Conservation (phyloP, 2,113 vertebrate species). For the Anser brachyrhynchus region DNA sequence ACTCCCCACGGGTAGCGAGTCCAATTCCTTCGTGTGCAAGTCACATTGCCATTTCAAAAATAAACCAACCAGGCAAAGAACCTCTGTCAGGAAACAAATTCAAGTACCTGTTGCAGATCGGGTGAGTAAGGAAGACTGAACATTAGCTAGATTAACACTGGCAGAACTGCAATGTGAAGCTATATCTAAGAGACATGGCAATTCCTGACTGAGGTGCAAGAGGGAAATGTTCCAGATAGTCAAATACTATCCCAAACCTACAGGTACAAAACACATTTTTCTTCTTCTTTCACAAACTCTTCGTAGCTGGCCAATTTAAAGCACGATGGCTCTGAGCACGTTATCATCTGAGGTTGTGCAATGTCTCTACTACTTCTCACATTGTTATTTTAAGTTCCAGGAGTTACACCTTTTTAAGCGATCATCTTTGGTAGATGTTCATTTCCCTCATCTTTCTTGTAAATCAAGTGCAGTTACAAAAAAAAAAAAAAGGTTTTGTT, state of each 20-base stretch:
- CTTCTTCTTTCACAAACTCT: background rate
- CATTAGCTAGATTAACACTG: conserved; percentile 44
- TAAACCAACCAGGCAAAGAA: background rate
- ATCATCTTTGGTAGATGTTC: conserved; percentile 67
- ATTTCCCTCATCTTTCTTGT: conserved; percentile 42
- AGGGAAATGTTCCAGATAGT: background rate
- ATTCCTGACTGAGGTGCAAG: background rate
- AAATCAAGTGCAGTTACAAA: conserved; percentile 42
- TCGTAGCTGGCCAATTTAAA: background rate
- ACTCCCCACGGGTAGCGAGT: background rate
- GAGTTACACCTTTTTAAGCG: background rate
- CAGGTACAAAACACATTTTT: background rate
- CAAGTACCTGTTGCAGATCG: conserved; percentile 33
- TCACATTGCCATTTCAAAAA: background rate
- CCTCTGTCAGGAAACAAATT: background rate
- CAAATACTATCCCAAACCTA: background rate
- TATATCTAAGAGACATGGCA: background rate
- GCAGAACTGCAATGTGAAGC: background rate
- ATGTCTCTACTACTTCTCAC: background rate
- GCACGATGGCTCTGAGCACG: background rate
- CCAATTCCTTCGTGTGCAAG: conserved; percentile 9
- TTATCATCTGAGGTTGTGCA: background rate
- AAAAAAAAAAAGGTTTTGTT: background rate
- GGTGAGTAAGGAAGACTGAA: conserved; percentile 39
- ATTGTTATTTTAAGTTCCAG: background rate